Percentiles rank a stretch among this genome's conserved stretches.
These are phyloP conservation scores for Solenopsis invicta DNA, from an alignment of 1,140 invertebrate genomes.

Conservation along the genomic window DNA sequence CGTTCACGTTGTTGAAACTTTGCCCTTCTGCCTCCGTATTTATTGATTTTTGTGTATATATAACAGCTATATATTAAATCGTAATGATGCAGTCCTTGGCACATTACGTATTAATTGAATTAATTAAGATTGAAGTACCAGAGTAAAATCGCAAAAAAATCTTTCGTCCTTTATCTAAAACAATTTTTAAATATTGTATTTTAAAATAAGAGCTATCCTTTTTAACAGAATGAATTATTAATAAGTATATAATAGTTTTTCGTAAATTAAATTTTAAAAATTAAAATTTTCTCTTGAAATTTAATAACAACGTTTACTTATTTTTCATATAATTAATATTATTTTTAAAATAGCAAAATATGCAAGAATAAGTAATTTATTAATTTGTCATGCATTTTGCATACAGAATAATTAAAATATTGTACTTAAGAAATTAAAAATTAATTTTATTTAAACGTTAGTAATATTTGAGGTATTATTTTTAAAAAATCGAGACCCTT, in stretches of 20 bases:
- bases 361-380: not conserved
- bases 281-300: not conserved
- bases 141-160: not conserved
- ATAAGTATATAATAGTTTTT: not conserved
- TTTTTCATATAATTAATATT: not conserved
- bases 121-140: not conserved
- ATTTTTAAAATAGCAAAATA: not conserved
- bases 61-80: conserved; percentile 14
- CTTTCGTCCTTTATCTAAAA: not conserved
- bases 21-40: conserved; percentile 8
- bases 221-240: not conserved
- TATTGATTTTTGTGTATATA: conserved; percentile 35
- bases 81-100: not conserved
- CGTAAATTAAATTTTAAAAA: not conserved
- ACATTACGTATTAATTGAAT: conserved; percentile 1
- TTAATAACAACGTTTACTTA: not conserved
- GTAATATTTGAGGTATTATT: not conserved
- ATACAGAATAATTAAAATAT: not conserved
- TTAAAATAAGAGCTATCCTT: not conserved
- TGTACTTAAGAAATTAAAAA: not conserved
- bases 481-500: not conserved
- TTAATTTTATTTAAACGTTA: not conserved
- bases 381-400: not conserved
- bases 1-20: conserved; percentile 43
- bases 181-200: not conserved